Evolutionary conservation across 1,140 invertebrate species (phyloP), one percentile per base, ranked within the genome.

Genomic region (Centruroides vittatus): DNA sequence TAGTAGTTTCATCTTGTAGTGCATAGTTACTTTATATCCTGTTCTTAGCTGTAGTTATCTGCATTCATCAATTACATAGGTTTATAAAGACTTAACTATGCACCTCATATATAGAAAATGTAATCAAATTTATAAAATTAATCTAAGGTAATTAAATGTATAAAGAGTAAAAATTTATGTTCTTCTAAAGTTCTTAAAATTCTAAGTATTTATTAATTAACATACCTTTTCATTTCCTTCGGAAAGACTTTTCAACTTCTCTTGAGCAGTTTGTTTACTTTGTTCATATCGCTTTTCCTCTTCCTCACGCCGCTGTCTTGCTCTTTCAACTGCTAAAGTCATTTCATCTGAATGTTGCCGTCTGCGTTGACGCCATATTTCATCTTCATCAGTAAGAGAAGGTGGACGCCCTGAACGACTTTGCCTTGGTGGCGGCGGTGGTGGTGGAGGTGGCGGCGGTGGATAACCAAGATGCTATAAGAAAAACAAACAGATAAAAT

Each of bases 271-370:
- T 59, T 70, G 71, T 60, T 72, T 65, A 41, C 72, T 78, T 63
- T 82, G 78, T 63, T 84, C 80, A 67, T 79, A 86, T 55, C 84
- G 80, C 66, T 86, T 84, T 69, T 90, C 87, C 70, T 89, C 86
- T 67, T 90, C 85, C 68, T 88, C 85, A 66, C 87, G 84, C 11
- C 85, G 78, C 64, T 85, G 82, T 35, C 85, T 80, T 1, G 88
- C 88, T 57, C 85, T 78, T 65, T 86, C 85, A 4, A 87, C 82
- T 3, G 81, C 84, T 49, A 80, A 78, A 3, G 81, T 82, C 13
- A 90, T 78, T 73, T 87, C 81, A 70, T 80, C 76, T 65, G 83
- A 81, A 56, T 85, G 80, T 61, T 74, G 71, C 61, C 81, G 78
- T 13, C 84, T 78, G 63, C 81, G 78, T 66, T 86, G 83, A 11